A percentile compares a stretch with the other conserved stretches of the same genome.
Conservation (phyloP, 2,888 invertebrate genomes). For the Drosophila peninsularis region DNA sequence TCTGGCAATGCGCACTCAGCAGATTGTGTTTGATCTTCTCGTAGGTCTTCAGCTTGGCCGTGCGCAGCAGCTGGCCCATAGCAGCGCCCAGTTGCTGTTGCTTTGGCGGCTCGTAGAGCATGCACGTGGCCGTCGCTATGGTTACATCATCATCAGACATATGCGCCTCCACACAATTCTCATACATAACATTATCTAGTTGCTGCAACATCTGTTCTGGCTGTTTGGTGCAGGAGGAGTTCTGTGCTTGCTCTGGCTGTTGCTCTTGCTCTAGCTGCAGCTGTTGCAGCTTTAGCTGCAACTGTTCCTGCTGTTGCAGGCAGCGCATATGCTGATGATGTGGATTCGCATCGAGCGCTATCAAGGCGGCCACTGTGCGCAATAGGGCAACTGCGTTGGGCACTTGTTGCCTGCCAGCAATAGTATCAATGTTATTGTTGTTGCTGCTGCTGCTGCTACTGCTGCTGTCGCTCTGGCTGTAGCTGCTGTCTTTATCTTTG, state of each 20-base stretch:
- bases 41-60: constrained; percentile 82
- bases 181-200: constrained; percentile 68
- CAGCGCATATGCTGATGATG: constrained; percentile 85
- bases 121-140: constrained; percentile 32
- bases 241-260: constrained; percentile 75
- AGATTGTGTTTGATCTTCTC: constrained; percentile 83
- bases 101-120: constrained; percentile 35
- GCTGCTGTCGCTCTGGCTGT: constrained; percentile 36
- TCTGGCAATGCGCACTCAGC: constrained; percentile 72
- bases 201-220: constrained; percentile 81
- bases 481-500: constrained; percentile 47
- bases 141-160: constrained; percentile 53
- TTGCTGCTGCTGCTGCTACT: constrained; percentile 44
- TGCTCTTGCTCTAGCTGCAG: constrained; percentile 68
- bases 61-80: constrained; percentile 80
- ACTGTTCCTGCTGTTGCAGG: constrained; percentile 80
- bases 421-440: constrained; percentile 53
- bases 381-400: constrained; percentile 83
- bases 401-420: constrained; percentile 52
- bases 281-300: constrained; percentile 83
- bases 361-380: constrained; percentile 83
- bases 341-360: constrained; percentile 84
- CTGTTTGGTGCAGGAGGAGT: constrained; percentile 84
- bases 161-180: constrained; percentile 66
- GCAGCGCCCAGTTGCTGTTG: constrained; percentile 54